Evolutionary conservation across 2,797 vertebrate species (phyloP).

Genomic region (Sebastes cheni): DNA sequence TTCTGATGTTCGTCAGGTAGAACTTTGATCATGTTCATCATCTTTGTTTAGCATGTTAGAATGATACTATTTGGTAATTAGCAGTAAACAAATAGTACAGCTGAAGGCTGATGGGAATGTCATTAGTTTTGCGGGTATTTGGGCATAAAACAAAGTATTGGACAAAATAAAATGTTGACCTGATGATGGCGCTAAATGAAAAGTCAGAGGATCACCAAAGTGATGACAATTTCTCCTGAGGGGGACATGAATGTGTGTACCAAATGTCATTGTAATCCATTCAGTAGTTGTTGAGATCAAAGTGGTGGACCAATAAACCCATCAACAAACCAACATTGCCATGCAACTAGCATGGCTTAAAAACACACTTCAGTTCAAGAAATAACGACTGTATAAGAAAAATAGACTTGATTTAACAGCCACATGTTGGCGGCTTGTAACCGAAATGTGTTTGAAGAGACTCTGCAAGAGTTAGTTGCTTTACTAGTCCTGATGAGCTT

Average conservation of each 20-base stretch:
- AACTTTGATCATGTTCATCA: background rate
- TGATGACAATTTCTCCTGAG: background rate
- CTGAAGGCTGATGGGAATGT: background rate
- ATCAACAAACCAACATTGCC: background rate
- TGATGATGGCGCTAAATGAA: too few relatives aligned
- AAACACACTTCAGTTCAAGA: background rate
- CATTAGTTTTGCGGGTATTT: background rate
- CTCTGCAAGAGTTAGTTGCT: too few relatives aligned
- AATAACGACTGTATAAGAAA: background rate
- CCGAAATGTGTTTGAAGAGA: background rate
- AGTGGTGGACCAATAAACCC: background rate
- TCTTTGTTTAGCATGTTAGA: background rate
- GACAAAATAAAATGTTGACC: too few relatives aligned
- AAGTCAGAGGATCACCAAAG: too few relatives aligned
- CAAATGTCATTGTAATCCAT: too few relatives aligned
- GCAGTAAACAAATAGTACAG: too few relatives aligned
- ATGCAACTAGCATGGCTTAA: background rate
- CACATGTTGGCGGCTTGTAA: background rate
- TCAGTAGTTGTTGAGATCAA: background rate
- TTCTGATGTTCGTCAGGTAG: background rate
- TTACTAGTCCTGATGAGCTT: background rate
- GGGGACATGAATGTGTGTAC: background rate
- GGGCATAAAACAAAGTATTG: too few relatives aligned
- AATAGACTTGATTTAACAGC: background rate
- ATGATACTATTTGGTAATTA: background rate